phyloP scores from a whole-genome alignment of 2,888 invertebrate genomes.

The Choreutis nemorana region DNA sequence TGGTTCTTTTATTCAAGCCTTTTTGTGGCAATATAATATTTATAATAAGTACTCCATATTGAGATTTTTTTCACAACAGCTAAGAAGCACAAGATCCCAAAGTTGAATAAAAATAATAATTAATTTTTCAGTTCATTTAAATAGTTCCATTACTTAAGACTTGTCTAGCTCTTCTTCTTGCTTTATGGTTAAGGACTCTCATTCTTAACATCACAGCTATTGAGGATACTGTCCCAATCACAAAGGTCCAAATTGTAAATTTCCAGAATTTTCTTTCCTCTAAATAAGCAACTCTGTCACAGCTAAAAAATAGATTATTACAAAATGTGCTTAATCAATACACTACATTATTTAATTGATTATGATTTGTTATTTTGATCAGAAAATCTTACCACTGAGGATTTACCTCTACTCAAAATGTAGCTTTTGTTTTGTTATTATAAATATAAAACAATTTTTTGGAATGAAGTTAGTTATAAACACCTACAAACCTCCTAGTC shows the following conservation, averaged over 20 bases:
- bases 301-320: conserved; percentile 64
- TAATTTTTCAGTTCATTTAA: conserved; percentile 13
- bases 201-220: conserved; percentile 71
- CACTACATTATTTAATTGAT: background rate
- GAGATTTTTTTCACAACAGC: no score
- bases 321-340: conserved; percentile 1
- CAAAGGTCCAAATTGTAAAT: conserved; percentile 77
- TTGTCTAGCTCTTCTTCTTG: conserved; percentile 73
- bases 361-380: background rate
- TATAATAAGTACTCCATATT: no score
- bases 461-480: background rate
- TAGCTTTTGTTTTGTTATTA: no score
- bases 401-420: no score
- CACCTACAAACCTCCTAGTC: conserved; percentile 70
- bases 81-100: background rate
- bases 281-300: conserved; percentile 84
- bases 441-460: background rate
- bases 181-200: conserved; percentile 71
- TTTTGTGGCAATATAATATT: no score
- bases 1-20: no score
- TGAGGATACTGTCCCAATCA: conserved; percentile 70
- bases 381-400: no score
- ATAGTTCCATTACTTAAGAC: conserved; percentile 72
- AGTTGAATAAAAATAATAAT: background rate
- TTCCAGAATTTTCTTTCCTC: conserved; percentile 87